A percentile compares a stretch with the other conserved stretches of the same genome.
phyloP scores from a whole-genome alignment of 2,888 invertebrate genomes.

The Philereme transversata region DNA sequence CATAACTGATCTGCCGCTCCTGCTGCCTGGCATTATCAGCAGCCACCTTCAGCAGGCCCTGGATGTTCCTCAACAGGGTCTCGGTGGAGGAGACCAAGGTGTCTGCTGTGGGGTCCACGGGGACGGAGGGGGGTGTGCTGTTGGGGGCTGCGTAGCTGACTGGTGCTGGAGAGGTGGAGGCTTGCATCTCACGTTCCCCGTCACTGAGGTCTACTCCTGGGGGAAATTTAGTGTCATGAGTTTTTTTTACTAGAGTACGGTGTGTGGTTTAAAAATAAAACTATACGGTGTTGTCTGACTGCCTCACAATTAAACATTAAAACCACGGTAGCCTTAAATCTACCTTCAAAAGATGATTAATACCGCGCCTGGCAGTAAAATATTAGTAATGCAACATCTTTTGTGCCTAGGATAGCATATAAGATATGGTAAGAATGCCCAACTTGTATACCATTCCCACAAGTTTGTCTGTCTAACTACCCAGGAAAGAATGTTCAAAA shows the following conservation, averaged over 20 bases:
- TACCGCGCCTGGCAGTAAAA: too few relatives aligned
- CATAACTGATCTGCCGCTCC: constrained; percentile 97
- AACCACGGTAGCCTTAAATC: too few relatives aligned
- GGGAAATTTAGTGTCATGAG: not conserved
- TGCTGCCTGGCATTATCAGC: constrained; percentile 98
- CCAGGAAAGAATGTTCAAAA: too few relatives aligned
- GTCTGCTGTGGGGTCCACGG: constrained; percentile 77
- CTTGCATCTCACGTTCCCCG: constrained; percentile 87
- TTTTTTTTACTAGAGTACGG: not conserved
- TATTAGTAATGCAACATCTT: too few relatives aligned
- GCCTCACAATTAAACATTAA: too few relatives aligned
- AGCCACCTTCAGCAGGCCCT: constrained; percentile 97
- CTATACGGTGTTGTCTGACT: too few relatives aligned
- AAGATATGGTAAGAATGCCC: too few relatives aligned
- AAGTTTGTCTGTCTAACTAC: too few relatives aligned
- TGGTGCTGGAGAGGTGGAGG: constrained; percentile 86
- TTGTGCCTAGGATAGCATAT: too few relatives aligned
- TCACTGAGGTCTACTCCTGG: constrained; percentile 89
- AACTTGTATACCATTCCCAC: too few relatives aligned
- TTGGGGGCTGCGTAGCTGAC: constrained; percentile 92
- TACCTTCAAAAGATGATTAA: too few relatives aligned
- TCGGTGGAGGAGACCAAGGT: constrained; percentile 93
- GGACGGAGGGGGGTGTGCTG: constrained; percentile 77
- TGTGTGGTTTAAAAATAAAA: too few relatives aligned
- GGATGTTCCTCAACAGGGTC: constrained; percentile 96